Conservation (phyloP, 2,113 vertebrate species). For the Lanius collurio region DNA sequence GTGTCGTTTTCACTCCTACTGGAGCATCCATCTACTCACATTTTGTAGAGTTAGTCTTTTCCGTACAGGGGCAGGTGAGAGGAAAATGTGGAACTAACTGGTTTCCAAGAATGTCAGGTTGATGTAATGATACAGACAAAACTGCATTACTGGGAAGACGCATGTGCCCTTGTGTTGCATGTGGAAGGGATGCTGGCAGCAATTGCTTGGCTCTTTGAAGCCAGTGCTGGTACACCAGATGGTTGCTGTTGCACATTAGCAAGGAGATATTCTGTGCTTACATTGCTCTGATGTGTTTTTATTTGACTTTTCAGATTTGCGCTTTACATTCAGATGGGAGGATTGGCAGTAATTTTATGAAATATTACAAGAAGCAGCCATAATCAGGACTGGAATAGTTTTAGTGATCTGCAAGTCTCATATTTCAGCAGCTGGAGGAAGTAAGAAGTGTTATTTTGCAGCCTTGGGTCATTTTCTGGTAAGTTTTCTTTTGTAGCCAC, state of each 20-base stretch:
- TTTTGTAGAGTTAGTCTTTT: neutral
- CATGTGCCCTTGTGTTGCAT: rapidly evolving
- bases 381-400: neutral
- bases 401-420: neutral
- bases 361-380: neutral
- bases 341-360: neutral
- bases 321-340: neutral
- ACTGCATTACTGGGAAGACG: neutral
- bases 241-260: neutral
- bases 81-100: neutral
- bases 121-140: neutral
- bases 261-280: neutral
- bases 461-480: neutral
- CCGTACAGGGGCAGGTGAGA: neutral
- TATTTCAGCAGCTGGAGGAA: neutral
- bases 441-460: neutral
- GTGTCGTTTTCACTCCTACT: neutral
- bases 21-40: neutral
- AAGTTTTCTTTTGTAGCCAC: neutral
- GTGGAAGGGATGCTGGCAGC: neutral
- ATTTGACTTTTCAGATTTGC: conserved; percentile 34
- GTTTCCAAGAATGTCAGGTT: neutral
- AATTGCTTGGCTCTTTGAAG: neutral
- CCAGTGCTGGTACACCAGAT: neutral
- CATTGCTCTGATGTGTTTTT: conserved; percentile 9